Percentiles rank a stretch among this genome's conserved stretches.
Conservation (phyloP, 2,113 vertebrate species). For the Micronycteris hirsuta region DNA sequence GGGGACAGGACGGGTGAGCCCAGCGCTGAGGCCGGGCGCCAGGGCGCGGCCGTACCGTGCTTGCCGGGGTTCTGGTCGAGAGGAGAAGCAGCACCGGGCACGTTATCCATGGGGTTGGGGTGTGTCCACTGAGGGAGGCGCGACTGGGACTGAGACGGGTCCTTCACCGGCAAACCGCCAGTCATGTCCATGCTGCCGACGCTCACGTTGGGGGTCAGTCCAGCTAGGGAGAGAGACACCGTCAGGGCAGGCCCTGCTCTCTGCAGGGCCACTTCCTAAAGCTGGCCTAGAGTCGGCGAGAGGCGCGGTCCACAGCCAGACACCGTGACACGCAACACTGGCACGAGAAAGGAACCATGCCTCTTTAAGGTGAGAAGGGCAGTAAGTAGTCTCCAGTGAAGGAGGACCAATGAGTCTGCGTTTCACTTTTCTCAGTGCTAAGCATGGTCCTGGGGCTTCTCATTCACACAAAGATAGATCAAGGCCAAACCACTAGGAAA, state of each 20-base stretch:
- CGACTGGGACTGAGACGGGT: conserved; percentile 95
- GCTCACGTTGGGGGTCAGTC: conserved; percentile 97
- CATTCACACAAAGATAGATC: background rate
- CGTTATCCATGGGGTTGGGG: conserved; percentile 93
- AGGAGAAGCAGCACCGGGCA: conserved; percentile 91
- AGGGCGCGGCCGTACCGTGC: conserved; percentile 82
- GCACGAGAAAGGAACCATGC: background rate
- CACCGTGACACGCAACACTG: background rate
- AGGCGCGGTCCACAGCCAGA: background rate
- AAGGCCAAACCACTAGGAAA: no score
- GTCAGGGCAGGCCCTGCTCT: background rate
- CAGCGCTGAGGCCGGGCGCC: rapidly evolving
- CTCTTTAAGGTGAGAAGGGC: background rate
- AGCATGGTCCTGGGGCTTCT: background rate
- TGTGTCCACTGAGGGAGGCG: conserved; percentile 99
- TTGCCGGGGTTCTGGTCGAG: conserved; percentile 96
- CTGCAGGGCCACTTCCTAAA: no score
- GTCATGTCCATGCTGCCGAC: conserved; percentile 96
- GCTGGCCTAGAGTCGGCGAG: background rate
- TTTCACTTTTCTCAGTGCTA: background rate
- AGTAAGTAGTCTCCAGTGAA: background rate
- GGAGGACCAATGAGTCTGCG: background rate
- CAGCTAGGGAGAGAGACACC: conserved; percentile 80
- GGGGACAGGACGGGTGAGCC: rapidly evolving
- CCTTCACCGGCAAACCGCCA: conserved; percentile 93